These are phyloP conservation scores for Cosmia pyralina DNA, from an alignment of 2,888 invertebrate genomes.

Conservation along the genomic window DNA sequence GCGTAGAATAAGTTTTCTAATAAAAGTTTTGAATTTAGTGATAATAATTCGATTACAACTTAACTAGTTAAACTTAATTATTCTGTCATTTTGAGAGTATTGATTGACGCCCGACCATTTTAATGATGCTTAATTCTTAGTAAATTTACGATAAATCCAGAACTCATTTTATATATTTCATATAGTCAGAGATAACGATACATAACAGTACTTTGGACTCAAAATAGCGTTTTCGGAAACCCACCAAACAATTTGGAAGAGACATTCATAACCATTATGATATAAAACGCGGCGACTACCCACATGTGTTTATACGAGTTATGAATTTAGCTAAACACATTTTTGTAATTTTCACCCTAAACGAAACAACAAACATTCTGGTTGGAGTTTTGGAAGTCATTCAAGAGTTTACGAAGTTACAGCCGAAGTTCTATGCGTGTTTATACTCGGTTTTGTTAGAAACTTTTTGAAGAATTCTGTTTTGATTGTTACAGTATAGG, in stretches of 20 bases:
- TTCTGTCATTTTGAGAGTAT: background rate
- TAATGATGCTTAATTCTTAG: background rate
- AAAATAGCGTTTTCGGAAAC: conserved; percentile 12
- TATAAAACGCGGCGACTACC: conserved; percentile 20
- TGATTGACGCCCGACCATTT: background rate
- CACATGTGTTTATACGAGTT: conserved; percentile 36
- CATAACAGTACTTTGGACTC: background rate
- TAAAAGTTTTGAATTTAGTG: conserved; percentile 7
- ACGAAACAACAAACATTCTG: conserved; percentile 66
- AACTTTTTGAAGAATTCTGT: conserved; percentile 59
- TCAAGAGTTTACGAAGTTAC: conserved; percentile 66
- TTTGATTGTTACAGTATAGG: conserved; percentile 54
- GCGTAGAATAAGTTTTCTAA: background rate
- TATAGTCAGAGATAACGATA: background rate
- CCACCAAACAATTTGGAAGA: conserved; percentile 26
- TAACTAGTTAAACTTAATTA: background rate
- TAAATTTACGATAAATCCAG: background rate
- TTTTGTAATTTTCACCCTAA: conserved; percentile 67
- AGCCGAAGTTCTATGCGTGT: conserved; percentile 67
- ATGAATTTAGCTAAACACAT: conserved; percentile 46
- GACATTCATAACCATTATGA: conserved; percentile 31
- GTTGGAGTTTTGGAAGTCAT: conserved; percentile 68
- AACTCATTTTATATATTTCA: background rate
- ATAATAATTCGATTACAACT: background rate
- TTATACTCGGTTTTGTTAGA: conserved; percentile 60